Evolutionary conservation across 2,797 vertebrate genomes (phyloP).

Genomic region (Pelochelys cantorii): DNA sequence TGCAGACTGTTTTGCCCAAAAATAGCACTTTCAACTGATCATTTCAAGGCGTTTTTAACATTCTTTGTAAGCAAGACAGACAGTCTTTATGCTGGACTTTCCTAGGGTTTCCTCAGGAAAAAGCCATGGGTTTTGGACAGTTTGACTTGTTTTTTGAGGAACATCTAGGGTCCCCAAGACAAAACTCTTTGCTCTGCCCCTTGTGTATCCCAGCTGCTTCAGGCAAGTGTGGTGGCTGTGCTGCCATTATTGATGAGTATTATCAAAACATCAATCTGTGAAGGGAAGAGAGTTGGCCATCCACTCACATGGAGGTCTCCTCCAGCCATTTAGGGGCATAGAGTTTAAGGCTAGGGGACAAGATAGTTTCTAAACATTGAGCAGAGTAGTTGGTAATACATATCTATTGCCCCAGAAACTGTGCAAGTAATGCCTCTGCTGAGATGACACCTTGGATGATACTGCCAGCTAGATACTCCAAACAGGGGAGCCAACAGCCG

Average conservation of each 20-base stretch:
- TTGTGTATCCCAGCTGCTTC: neutral
- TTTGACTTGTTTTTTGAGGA: neutral
- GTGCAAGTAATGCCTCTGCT: neutral
- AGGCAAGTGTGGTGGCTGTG: neutral
- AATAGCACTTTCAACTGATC: neutral
- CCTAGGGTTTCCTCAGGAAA: neutral
- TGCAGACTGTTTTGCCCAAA: neutral
- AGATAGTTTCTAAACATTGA: neutral
- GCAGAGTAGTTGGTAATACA: neutral
- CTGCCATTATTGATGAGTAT: neutral
- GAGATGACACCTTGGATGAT: accelerated
- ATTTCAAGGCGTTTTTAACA: neutral
- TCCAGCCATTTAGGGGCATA: neutral
- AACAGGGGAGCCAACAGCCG: no score
- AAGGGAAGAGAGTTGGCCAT: neutral
- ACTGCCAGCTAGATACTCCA: neutral
- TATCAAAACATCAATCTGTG: neutral
- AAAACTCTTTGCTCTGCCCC: neutral
- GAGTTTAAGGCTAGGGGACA: neutral
- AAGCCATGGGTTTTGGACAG: neutral
- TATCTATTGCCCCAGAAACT: neutral
- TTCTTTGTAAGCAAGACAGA: neutral
- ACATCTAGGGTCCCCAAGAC: neutral
- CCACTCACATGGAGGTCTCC: neutral
- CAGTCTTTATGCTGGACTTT: neutral